A percentile compares a stretch with the other conserved stretches of the same genome.
Evolutionary conservation across 2,888 invertebrate species (phyloP).

Genomic region (Platynereis dumerilii): DNA sequence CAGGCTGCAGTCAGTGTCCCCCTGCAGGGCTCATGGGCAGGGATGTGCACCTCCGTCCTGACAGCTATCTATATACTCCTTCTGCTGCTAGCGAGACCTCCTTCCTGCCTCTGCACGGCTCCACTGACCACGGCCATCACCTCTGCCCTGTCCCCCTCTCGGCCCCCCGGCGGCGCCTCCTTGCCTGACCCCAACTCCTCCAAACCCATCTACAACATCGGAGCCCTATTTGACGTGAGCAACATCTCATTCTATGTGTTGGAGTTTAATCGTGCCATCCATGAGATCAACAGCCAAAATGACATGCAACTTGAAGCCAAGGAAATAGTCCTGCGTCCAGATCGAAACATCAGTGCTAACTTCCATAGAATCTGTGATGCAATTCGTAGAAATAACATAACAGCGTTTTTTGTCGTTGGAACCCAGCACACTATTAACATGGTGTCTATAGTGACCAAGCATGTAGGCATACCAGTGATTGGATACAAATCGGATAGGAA

Average conservation of each 20-base stretch:
- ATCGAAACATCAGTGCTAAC: not conserved
- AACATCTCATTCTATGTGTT: not conserved
- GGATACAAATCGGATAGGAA: conserved; percentile 27
- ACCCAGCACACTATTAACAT: conserved; percentile 31
- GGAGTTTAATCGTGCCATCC: not conserved
- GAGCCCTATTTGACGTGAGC: conserved; percentile 1
- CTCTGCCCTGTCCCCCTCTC: no score
- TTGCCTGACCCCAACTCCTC: no score
- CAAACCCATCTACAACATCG: conserved; percentile 5
- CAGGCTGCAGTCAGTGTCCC: no score
- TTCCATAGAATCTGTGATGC: conserved; percentile 26
- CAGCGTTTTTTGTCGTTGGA: conserved; percentile 29
- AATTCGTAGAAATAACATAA: conserved; percentile 21
- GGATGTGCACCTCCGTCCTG: no score
- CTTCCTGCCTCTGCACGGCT: no score
- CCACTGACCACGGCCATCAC: no score
- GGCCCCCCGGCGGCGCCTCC: no score
- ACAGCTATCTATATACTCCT: no score
- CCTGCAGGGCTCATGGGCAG: no score
- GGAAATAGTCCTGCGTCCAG: not conserved
- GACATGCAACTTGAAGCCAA: not conserved
- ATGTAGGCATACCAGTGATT: conserved; percentile 29
- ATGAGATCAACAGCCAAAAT: not conserved
- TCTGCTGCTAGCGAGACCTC: no score
- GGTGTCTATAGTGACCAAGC: conserved; percentile 25